These are phyloP conservation scores for Mesitornis unicolor DNA, from an alignment of 2,113 vertebrate species.

Conservation along the genomic window DNA sequence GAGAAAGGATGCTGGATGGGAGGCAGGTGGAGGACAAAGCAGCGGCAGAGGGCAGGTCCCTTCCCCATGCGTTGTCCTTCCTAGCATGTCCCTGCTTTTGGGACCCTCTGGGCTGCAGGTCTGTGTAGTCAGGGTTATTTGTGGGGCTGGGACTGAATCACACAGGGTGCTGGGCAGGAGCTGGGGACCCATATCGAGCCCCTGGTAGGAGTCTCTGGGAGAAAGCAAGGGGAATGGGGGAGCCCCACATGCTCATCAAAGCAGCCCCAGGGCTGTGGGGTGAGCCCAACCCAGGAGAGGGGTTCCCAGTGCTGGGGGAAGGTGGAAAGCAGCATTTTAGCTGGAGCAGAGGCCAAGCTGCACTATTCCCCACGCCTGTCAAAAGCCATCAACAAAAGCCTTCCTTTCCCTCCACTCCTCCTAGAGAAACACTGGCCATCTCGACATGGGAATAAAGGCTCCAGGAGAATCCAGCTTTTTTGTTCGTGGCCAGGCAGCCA, in stretches of 20 bases:
- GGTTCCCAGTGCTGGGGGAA: not conserved
- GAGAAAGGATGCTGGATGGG: not conserved
- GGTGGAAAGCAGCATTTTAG: not conserved
- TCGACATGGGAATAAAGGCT: conserved; percentile 28
- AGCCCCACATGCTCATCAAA: not conserved
- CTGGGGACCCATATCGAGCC: rapidly evolving
- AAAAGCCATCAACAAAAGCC: conserved; percentile 36
- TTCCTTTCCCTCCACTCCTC: not conserved
- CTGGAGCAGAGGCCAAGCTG: not conserved
- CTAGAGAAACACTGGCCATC: not conserved
- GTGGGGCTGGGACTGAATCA: not conserved
- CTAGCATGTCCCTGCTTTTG: not conserved
- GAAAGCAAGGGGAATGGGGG: not conserved
- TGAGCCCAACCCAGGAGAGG: not conserved
- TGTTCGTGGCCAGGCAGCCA: not conserved
- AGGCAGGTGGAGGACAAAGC: not conserved
- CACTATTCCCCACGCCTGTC: not conserved
- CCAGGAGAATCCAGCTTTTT: conserved; percentile 19
- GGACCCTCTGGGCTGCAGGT: not conserved
- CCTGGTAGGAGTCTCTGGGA: not conserved
- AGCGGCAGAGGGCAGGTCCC: not conserved
- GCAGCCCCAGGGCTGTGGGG: not conserved
- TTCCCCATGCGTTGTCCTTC: not conserved
- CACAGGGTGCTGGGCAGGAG: rapidly evolving
- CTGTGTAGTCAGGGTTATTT: not conserved